Evolutionary conservation across 2,113 vertebrate species (phyloP), one percentile per base, ranked within the genome.

Genomic region (Ginglymostoma cirratum): DNA sequence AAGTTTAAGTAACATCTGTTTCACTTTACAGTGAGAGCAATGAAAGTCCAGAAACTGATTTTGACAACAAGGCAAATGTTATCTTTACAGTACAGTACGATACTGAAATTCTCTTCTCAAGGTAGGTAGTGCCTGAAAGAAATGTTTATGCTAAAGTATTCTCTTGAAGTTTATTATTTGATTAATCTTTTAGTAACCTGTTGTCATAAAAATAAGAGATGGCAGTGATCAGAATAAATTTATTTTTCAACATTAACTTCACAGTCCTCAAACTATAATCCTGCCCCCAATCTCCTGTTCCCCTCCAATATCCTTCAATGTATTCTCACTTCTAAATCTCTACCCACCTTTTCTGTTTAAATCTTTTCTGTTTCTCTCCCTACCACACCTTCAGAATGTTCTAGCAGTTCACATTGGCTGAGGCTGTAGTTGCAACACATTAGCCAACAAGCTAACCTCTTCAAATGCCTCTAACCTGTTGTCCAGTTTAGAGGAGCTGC

Each of bases 61-160:
- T 66, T 27, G 98, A 99, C 97, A 99, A 99, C 96, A 93, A 96
- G 0, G 97, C 97, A 69, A 96, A 96, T 94, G 94, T 99, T 65
- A 97, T 97, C 38, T 90, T 98, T 96, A 98, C 98, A 95, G 96
- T 99, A 95, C 96, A 96, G 42, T 99, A 99, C 2, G 98, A 99
- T 95, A 97, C 98, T 15, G 98, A 98, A 96, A 97, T 99, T 95
- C 97, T 98, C 96, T 96, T 99, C 78, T 98, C 98, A 30, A 98
- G 98, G 99, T 99, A 97, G 87, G 96, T 30, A 70, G 23, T 5
- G 38, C n/a, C 0, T 66, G 12, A n/a, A 61, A 90, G 87, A 90
- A 90, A 55, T 90, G 10, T 30, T 52, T 3, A 90, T 52, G 12
- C 10, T 14, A 76, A 2, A n/a, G 72, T 76, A 52, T 87, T 52